phyloP scores from a whole-genome alignment of 2,113 vertebrate species.

The Platycercus adscitus region DNA sequence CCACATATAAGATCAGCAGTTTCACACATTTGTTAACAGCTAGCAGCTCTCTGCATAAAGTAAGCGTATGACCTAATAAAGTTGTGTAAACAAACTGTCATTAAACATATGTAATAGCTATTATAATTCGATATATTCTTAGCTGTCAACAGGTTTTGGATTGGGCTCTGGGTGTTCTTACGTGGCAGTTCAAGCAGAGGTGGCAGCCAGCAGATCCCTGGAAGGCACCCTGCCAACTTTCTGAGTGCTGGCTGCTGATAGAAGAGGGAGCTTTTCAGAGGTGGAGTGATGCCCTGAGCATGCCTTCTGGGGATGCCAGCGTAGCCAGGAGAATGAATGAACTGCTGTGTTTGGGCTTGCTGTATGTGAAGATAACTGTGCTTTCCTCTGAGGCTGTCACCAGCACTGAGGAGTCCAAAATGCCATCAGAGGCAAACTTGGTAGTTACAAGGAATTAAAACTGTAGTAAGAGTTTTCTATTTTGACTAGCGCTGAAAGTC shows the following conservation, averaged over 20 bases:
- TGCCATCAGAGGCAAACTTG: background rate
- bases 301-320: background rate
- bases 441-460: background rate
- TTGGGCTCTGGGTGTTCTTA: background rate
- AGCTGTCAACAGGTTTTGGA: slow-evolving; percentile 33
- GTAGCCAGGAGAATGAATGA: rapidly evolving
- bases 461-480: background rate
- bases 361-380: background rate
- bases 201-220: background rate
- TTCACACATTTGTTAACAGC: slow-evolving; percentile 26
- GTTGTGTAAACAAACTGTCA: background rate
- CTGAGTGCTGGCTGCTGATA: background rate
- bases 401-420: background rate
- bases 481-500: background rate
- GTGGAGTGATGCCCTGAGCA: background rate
- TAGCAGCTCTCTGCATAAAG: background rate
- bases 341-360: background rate
- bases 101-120: background rate
- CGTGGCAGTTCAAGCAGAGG: background rate
- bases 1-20: background rate
- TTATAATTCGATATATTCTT: background rate
- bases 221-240: background rate
- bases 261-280: background rate
- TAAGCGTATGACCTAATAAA: background rate
- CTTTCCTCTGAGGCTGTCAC: background rate